Evolutionary conservation across 2,797 vertebrate species (phyloP).

Genomic region (Loriculus beryllinus): DNA sequence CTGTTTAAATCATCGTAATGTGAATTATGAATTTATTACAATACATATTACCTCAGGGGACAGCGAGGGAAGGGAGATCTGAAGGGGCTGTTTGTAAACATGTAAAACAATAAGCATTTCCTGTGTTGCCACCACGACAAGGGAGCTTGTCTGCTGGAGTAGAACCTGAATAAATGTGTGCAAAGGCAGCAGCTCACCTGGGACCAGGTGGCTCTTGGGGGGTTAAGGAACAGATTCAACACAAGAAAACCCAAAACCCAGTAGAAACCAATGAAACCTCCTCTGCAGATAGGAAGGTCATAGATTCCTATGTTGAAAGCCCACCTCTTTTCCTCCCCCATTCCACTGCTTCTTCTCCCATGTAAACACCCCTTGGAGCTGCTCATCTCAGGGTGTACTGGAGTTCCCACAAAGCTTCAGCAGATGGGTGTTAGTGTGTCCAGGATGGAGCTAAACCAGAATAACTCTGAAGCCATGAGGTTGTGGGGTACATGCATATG

Average conservation of each 20-base stretch:
- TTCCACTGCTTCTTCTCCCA: not conserved
- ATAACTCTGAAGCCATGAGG: rapidly evolving
- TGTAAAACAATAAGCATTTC: slow-evolving; percentile 58
- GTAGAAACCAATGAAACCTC: not conserved
- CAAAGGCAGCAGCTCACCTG: not conserved
- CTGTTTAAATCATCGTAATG: slow-evolving; percentile 71
- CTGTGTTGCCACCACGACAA: not conserved
- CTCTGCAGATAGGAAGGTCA: not conserved
- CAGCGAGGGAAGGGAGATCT: slow-evolving; percentile 63
- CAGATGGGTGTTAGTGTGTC: not conserved
- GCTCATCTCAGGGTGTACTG: not conserved
- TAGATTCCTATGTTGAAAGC: not conserved
- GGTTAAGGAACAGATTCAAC: not conserved
- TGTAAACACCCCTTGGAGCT: not conserved
- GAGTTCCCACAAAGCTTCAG: not conserved
- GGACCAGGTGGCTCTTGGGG: not conserved
- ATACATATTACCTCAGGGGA: slow-evolving; percentile 64
- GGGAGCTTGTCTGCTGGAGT: not conserved
- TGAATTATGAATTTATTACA: slow-evolving; percentile 72
- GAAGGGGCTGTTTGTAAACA: slow-evolving; percentile 74
- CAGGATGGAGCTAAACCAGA: not conserved
- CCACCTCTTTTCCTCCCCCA: not conserved
- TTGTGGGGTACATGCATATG: rapidly evolving
- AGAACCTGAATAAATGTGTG: not conserved
- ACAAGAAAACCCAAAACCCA: not conserved